Conservation (phyloP, 2,888 invertebrate genomes). For the Heteropelma amictum region DNA sequence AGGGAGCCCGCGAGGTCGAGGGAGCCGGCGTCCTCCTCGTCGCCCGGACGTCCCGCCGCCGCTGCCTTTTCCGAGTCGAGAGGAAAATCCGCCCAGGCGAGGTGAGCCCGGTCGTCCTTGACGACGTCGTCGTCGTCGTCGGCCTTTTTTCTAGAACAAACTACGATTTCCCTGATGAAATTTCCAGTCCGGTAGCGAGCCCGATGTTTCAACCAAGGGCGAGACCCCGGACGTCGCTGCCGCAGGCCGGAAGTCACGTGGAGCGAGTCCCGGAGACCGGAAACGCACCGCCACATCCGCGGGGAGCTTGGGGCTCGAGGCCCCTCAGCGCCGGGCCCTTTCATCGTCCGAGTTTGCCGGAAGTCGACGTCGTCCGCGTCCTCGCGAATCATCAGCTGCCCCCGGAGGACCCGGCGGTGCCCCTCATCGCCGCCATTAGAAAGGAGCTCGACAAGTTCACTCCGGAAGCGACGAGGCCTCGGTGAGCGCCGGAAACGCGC, state of each 20-base stretch:
- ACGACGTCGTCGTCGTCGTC: background rate
- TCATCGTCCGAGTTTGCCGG: constrained; percentile 79
- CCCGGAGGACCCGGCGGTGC: constrained; percentile 87
- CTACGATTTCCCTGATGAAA: background rate
- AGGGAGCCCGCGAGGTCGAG: constrained; percentile 80
- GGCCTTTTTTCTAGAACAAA: background rate
- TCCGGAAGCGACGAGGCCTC: constrained; percentile 53
- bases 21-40: constrained; percentile 60
- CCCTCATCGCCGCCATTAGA: constrained; percentile 91
- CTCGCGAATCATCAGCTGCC: constrained; percentile 81
- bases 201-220: constrained; percentile 62
- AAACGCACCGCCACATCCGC: constrained; percentile 64
- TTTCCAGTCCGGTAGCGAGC: constrained; percentile 65
- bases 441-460: constrained; percentile 80
- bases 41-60: constrained; percentile 59
- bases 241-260: constrained; percentile 58
- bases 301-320: constrained; percentile 77
- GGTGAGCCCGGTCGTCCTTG: constrained; percentile 56
- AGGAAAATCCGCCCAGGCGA: constrained; percentile 65
- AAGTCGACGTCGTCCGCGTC: constrained; percentile 79
- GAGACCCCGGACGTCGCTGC: constrained; percentile 66
- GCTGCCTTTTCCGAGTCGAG: constrained; percentile 63
- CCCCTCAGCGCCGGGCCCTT: constrained; percentile 85
- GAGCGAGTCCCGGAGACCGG: constrained; percentile 67
- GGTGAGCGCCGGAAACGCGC: too few relatives aligned